Evolutionary conservation across 2,113 vertebrate species (phyloP).

Genomic region (Asarcornis scutulata): DNA sequence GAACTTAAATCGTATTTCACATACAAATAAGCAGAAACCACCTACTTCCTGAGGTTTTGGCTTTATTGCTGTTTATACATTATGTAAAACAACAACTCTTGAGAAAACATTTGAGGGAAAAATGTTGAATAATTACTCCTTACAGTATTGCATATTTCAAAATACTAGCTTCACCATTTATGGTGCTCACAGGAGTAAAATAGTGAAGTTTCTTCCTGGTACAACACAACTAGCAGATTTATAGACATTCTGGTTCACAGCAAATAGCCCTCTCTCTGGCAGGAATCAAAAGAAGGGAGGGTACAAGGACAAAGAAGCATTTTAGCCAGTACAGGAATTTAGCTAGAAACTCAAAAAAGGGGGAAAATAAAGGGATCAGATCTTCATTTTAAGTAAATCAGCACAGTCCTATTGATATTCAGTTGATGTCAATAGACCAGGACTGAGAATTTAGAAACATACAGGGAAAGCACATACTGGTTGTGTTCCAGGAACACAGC

Average conservation of each 20-base stretch:
- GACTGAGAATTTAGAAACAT: neutral
- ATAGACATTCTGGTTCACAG: constrained; percentile 4
- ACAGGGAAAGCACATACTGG: neutral
- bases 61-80: constrained; percentile 24
- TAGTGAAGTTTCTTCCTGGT: neutral
- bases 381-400: neutral
- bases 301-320: neutral
- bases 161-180: constrained; percentile 27
- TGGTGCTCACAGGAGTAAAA: constrained; percentile 13
- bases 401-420: neutral
- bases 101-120: neutral
- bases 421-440: neutral
- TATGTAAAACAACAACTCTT: constrained; percentile 28
- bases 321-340: neutral
- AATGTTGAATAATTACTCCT: constrained; percentile 11
- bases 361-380: neutral
- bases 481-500: neutral
- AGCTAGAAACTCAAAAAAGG: neutral
- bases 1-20: constrained; percentile 14
- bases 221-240: constrained; percentile 39
- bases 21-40: neutral
- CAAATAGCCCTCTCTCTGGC: neutral
- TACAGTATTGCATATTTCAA: constrained; percentile 35
- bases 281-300: neutral
- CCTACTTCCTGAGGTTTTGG: constrained; percentile 28